These are phyloP conservation scores for Chrysolina haemoptera DNA, from an alignment of 2,888 invertebrate genomes.

Conservation along the genomic window DNA sequence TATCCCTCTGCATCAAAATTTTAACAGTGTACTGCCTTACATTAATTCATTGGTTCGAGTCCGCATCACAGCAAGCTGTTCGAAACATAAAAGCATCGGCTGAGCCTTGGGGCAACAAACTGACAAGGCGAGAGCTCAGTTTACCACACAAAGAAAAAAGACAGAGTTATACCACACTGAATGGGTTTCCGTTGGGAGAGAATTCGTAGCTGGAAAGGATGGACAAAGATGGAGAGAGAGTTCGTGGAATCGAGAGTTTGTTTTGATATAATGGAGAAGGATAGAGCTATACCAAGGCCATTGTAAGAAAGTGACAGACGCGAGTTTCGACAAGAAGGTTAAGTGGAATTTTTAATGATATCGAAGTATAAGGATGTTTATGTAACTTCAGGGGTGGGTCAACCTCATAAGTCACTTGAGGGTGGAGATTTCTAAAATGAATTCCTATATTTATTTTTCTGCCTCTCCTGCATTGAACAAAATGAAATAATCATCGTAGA, in stretches of 20 bases:
- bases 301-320: constrained; percentile 25
- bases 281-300: constrained; percentile 27
- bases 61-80: constrained; percentile 60
- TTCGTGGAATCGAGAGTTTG: constrained; percentile 42
- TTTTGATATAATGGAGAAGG: constrained; percentile 36
- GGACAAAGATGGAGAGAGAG: constrained; percentile 34
- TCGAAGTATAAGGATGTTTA: constrained; percentile 44
- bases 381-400: constrained; percentile 39
- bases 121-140: constrained; percentile 39
- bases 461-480: too few species aligned
- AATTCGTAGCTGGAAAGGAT: constrained; percentile 7
- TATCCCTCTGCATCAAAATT: constrained; percentile 32
- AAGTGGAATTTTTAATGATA: constrained; percentile 48
- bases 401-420: background rate
- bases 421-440: background rate
- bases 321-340: constrained; percentile 13
- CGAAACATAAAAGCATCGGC: constrained; percentile 59
- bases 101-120: constrained; percentile 57
- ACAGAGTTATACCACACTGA: constrained; percentile 32
- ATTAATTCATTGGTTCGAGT: constrained; percentile 64
- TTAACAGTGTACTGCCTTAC: constrained; percentile 59
- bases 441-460: too few species aligned
- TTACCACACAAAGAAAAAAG: constrained; percentile 23
- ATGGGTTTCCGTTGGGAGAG: constrained; percentile 36
- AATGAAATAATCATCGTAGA: too few species aligned